phyloP scores from a whole-genome alignment of 2,888 invertebrate species.

The Acrobasis repandana region DNA sequence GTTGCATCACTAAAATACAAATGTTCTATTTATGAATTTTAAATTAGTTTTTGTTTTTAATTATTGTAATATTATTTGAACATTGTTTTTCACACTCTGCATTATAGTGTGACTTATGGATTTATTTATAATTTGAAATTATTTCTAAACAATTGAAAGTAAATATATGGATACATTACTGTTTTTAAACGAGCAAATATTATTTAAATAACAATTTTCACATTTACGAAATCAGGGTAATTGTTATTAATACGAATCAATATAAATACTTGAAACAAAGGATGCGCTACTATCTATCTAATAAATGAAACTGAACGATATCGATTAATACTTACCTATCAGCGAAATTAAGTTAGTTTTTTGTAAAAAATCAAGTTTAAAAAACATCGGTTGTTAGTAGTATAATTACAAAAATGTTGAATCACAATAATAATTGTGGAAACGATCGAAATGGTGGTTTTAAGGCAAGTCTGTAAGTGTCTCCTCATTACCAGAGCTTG shows the following conservation, averaged over 20 bases:
- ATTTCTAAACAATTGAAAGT: conserved; percentile 9
- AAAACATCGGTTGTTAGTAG: neutral
- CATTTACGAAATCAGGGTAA: too few relatives aligned
- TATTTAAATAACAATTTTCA: too few relatives aligned
- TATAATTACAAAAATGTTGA: neutral
- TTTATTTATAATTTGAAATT: conserved; percentile 17
- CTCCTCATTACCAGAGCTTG: conserved; percentile 29
- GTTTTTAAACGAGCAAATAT: neutral
- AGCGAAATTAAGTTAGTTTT: too few relatives aligned
- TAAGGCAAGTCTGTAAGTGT: conserved; percentile 27
- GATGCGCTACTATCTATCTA: too few relatives aligned
- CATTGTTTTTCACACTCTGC: conserved; percentile 12
- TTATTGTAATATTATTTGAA: conserved; percentile 11
- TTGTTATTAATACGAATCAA: too few relatives aligned
- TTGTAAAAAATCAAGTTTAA: too few relatives aligned
- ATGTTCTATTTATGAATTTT: conserved; percentile 27
- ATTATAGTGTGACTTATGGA: conserved; percentile 10
- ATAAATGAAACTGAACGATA: too few relatives aligned
- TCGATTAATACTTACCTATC: too few relatives aligned
- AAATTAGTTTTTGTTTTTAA: conserved; percentile 21
- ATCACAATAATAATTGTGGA: neutral
- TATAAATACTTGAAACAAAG: too few relatives aligned
- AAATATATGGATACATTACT: neutral
- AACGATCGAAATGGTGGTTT: neutral
- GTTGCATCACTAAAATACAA: conserved; percentile 25